These are phyloP conservation scores for Limnephilus rhombicus DNA, from an alignment of 2,888 invertebrate species.

Conservation along the genomic window DNA sequence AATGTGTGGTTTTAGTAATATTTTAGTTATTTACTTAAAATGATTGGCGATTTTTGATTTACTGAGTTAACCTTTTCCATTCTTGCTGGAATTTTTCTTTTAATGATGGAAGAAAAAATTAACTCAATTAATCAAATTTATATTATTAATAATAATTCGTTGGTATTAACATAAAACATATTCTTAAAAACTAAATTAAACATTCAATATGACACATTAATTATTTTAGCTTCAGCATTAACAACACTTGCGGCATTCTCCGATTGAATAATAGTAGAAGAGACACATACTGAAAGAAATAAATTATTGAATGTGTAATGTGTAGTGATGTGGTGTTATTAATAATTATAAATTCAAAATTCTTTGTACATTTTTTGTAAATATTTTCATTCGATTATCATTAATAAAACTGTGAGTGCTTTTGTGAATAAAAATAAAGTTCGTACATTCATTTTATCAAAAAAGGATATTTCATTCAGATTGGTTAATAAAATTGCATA, in stretches of 20 bases:
- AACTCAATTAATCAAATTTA: background rate
- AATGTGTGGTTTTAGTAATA: background rate
- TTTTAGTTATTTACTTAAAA: background rate
- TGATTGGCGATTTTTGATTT: background rate
- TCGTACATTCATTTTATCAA: background rate
- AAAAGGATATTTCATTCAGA: background rate
- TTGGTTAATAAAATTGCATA: background rate
- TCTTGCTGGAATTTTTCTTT: no score
- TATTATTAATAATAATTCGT: background rate
- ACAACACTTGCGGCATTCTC: background rate
- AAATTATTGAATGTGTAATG: background rate
- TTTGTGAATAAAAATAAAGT: background rate
- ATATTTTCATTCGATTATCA: background rate
- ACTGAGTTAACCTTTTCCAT: background rate
- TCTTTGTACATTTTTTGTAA: slow-evolving; percentile 1
- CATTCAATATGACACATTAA: background rate
- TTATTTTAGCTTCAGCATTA: background rate
- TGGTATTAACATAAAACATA: background rate
- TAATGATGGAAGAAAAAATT: background rate
- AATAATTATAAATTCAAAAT: background rate
- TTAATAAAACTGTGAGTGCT: background rate
- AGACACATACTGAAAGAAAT: slow-evolving; percentile 1
- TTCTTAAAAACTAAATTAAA: background rate
- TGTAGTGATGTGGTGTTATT: background rate
- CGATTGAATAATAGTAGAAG: background rate